Base-by-base conservation (phyloP, 2,797 vertebrate genomes). In the Pseudocheirus occidentalis region DNA sequence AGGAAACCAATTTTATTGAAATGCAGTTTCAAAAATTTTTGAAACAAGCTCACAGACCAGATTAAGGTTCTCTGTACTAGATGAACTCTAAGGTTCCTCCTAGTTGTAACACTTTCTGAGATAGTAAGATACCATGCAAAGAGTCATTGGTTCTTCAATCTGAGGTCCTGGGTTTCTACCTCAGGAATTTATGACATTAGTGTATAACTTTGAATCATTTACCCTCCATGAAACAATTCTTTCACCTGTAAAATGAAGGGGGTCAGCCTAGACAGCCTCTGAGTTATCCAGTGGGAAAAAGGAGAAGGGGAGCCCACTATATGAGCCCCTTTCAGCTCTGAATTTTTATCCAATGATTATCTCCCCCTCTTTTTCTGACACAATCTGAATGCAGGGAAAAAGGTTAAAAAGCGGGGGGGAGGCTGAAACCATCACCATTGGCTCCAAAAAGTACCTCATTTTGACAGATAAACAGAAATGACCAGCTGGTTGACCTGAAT, bases 381-480 rank as follows among this genome's bases (percentile, higher is more conserved):
- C 40, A 87, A 27, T 50, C 24, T 87, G 40, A 9, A 46, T 87
- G 3, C 73, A 87, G 9, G n/a, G 18, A 81, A 7, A 81, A 81
- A 81, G 40, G 10, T 24, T 50, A 87, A 87, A 3, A 24, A 9
- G 40, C 9, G 7, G n/a, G 34, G 34, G 62, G 1, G 66, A 21
- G 21, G 40, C 21, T 87, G 9, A 81, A 46, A 28, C 73, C n/a
- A 46, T 46, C 73, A 87, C 21, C 21, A 50, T 9, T 87, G 73
- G 9, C 40, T 87, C 40, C 1, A 2, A 46, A 7, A 87, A 87
- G 73, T 81, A 46, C n/a, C 21, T 87, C 40, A 87, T 87, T 55
- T 55, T 92, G 87, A 90, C 92, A 93, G 96, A 93, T 93, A 87
- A 90, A 87, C 57, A 95, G 55, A 95, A 93, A 87, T 90, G 53